Percentiles rank a stretch among this genome's conserved stretches.
These are phyloP conservation scores for Athrips mouffetella DNA, from an alignment of 2,888 invertebrate species.

Conservation along the genomic window DNA sequence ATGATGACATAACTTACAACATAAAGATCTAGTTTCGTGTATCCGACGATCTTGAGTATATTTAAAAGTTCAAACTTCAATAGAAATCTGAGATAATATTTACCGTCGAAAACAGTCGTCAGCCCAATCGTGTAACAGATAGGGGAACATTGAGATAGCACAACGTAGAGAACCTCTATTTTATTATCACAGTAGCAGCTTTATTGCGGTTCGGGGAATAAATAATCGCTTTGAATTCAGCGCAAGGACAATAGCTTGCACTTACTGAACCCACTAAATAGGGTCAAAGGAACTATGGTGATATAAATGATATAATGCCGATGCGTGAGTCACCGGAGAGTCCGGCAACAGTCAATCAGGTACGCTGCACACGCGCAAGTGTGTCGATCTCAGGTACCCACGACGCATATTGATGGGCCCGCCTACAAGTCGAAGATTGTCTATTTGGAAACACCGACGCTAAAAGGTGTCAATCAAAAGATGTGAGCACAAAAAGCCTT, in stretches of 20 bases:
- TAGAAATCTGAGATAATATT: neutral
- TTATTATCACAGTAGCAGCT: conserved; percentile 27
- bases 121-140: neutral
- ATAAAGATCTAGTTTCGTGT: no score
- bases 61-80: neutral
- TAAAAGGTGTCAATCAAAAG: conserved; percentile 39
- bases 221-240: conserved; percentile 54
- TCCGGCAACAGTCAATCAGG: conserved; percentile 60
- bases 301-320: conserved; percentile 48
- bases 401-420: conserved; percentile 59
- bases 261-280: conserved; percentile 60
- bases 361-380: conserved; percentile 51
- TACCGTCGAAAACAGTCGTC: neutral
- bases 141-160: neutral
- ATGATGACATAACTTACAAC: no score
- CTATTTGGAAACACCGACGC: conserved; percentile 44
- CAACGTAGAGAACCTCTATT: conserved; percentile 16
- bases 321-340: conserved; percentile 65
- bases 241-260: conserved; percentile 64
- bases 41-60: no score
- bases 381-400: conserved; percentile 53
- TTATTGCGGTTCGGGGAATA: conserved; percentile 61
- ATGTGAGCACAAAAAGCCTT: conserved; percentile 1
- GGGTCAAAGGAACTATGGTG: conserved; percentile 68
- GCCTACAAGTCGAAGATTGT: conserved; percentile 41